A percentile compares a stretch with the other conserved stretches of the same genome.
Evolutionary conservation across 2,797 vertebrate genomes (phyloP).

Genomic region (Phaenicophaeus curvirostris): DNA sequence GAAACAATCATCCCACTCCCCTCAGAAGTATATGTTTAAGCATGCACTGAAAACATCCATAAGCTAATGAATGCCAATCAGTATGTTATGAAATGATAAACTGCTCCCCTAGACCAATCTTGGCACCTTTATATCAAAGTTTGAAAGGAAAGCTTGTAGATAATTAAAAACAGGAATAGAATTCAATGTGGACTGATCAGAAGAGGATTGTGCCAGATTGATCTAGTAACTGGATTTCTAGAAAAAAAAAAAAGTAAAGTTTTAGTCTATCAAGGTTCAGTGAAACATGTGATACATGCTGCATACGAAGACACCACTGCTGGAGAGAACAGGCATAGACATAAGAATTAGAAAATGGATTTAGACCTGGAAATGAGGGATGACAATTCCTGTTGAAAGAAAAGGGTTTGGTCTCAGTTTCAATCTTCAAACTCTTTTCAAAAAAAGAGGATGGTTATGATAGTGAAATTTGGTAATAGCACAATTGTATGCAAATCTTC

Average conservation of each 20-base stretch:
- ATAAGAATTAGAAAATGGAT: neutral
- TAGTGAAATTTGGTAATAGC: neutral
- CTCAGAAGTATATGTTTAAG: neutral
- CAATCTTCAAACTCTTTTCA: neutral
- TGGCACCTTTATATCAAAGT: neutral
- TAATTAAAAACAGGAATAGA: neutral
- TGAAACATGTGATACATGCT: neutral
- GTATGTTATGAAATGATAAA: neutral
- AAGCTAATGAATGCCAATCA: neutral
- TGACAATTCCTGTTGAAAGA: neutral
- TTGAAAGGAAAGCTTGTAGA: neutral
- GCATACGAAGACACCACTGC: neutral
- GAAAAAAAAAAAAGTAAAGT: neutral
- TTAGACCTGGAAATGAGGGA: neutral
- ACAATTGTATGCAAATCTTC: neutral
- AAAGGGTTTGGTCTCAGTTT: neutral
- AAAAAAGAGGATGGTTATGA: neutral
- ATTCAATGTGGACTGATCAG: neutral
- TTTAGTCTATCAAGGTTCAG: neutral
- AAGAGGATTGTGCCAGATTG: neutral
- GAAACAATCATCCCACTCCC: rapidly evolving
- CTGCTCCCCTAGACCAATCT: neutral
- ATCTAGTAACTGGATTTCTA: neutral
- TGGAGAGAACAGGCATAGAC: neutral
- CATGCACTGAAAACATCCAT: neutral